A percentile compares a stretch with the other conserved stretches of the same genome.
These are phyloP conservation scores for Trissolcus basalis DNA, from an alignment of 1,140 invertebrate genomes.

Conservation along the genomic window DNA sequence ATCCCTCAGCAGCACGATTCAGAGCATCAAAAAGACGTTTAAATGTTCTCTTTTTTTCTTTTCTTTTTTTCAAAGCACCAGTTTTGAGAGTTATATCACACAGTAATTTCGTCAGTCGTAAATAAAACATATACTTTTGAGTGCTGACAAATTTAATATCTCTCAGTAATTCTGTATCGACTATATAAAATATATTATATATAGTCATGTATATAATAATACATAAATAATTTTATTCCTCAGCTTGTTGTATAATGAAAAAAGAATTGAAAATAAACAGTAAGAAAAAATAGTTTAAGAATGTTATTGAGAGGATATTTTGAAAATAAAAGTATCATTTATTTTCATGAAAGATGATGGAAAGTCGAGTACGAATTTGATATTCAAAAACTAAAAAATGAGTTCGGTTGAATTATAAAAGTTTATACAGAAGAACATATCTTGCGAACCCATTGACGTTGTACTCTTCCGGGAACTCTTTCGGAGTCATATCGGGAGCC, in stretches of 20 bases:
- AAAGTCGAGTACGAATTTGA: not conserved
- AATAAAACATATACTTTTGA: not conserved
- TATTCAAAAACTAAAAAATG: not conserved
- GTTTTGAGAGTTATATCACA: slow-evolving; percentile 5
- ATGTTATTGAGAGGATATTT: too few relatives aligned
- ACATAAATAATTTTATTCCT: too few relatives aligned
- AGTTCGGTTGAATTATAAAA: not conserved
- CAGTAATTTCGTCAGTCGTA: not conserved
- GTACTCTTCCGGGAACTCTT: slow-evolving; percentile 8
- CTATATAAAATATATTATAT: too few relatives aligned
- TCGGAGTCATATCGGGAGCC: slow-evolving; percentile 17
- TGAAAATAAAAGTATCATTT: not conserved
- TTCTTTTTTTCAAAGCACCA: not conserved
- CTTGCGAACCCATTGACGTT: not conserved
- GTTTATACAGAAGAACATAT: not conserved
- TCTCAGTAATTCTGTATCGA: too few relatives aligned
- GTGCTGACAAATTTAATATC: too few relatives aligned
- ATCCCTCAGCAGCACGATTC: slow-evolving; percentile 23
- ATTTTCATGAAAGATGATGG: not conserved
- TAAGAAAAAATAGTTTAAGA: too few relatives aligned
- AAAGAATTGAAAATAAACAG: too few relatives aligned
- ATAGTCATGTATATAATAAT: too few relatives aligned
- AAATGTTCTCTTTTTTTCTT: slow-evolving; percentile 4
- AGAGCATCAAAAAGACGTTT: slow-evolving; percentile 22
- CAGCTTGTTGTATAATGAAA: too few relatives aligned